Base-by-base conservation (phyloP, 2,888 invertebrate genomes). In the Agonum fuliginosum region DNA sequence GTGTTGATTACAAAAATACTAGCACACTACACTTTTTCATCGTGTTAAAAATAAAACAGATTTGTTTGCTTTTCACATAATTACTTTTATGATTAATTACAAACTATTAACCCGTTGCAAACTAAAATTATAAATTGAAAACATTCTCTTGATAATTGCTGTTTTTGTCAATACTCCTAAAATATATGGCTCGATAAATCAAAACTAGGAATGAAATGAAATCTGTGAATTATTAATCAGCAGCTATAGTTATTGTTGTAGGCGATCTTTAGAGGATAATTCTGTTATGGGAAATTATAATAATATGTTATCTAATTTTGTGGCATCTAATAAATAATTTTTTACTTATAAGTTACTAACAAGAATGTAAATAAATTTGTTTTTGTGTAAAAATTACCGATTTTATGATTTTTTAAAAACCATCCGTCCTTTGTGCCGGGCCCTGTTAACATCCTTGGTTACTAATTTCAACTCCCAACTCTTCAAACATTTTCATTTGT, bases 51-150 rank as follows among this genome's bases (percentile, higher is more conserved):
- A 20, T 51, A 54, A 54, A 54, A 22, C 54, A 54, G 22, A 54
- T 22, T 54, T 54, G 24, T 54, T 54, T 22, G 12, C 54, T 12
- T 37, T 54, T 24, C 54, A 65, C 19, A 65, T 30, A 65, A 65
- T 65, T 34, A 65, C 65, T 65, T 65, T 65, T 65, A 20, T 65
- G 65, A 65, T 65, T 65, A 65, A 65, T 65, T 65, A 30, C 65
- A 34, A 65, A 30, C 65, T 65, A 65, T 65, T 34, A 65, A 30
- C 30, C 30, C 37, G 14, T 30, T 34, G 17, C 37, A 54, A 54
- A 54, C 54, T 65, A 30, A 19, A 14, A 19, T 65, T 65, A 65
- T 65, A 34, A 34, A 65, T 65, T 34, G 65, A 34, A 65, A 30
- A 54, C 51, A 65, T 30, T 65, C 34, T 65, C 17, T 17, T 65